Evolutionary conservation across 1,140 invertebrate species (phyloP).

Genomic region (Asobara japonica): DNA sequence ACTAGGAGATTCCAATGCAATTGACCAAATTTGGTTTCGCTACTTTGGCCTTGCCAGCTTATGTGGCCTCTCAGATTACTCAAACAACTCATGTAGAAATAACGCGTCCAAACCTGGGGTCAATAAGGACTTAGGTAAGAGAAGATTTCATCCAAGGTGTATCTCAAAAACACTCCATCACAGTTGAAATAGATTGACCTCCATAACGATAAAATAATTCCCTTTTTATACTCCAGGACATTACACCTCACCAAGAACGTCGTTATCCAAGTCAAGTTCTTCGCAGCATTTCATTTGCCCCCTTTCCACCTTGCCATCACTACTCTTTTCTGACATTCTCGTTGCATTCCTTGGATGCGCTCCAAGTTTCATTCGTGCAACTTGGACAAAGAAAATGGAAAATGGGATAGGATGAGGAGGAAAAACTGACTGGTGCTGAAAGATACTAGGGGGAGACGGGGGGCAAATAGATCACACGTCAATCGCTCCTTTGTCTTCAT

Average conservation of each 20-base stretch:
- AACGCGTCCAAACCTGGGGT: no score
- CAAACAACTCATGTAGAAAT: no score
- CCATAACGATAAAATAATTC: no score
- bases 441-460: neutral
- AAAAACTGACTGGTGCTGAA: neutral
- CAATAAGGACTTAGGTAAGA: no score
- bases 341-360: conserved; percentile 34
- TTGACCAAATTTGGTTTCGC: no score
- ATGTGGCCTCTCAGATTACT: no score
- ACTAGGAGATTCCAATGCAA: no score
- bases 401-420: neutral
- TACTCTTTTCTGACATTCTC: conserved; percentile 36
- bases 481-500: neutral
- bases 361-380: conserved; percentile 14
- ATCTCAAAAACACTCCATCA: no score
- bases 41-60: no score
- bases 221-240: neutral
- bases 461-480: neutral
- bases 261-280: conserved; percentile 21
- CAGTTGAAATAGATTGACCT: no score
- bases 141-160: no score
- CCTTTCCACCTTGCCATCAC: no score
- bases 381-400: neutral
- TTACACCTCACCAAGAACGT: neutral
- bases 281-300: neutral